A percentile compares a stretch with the other conserved stretches of the same genome.
These are phyloP conservation scores for Macheiramphus alcinus DNA, from an alignment of 2,113 vertebrate species.

Conservation along the genomic window DNA sequence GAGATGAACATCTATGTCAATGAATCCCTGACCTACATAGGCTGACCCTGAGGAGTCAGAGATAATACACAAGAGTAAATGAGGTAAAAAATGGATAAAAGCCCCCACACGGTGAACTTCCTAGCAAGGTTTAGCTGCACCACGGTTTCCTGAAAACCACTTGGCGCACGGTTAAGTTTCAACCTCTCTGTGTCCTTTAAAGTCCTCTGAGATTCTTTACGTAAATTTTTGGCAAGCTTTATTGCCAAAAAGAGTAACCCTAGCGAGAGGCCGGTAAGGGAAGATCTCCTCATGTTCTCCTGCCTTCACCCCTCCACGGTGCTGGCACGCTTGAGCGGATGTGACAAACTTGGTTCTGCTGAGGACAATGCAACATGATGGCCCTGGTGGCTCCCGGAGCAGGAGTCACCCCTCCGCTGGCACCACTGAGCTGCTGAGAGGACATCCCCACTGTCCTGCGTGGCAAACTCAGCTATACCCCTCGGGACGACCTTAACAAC, in stretches of 20 bases:
- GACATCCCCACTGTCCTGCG: not conserved
- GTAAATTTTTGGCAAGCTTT: not conserved
- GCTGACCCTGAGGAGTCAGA: constrained; percentile 59
- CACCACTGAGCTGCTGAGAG: not conserved
- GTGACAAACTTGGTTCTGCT: constrained; percentile 13
- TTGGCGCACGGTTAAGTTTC: accelerated
- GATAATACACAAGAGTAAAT: constrained; percentile 62
- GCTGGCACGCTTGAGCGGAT: not conserved
- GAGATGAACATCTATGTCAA: constrained; percentile 55
- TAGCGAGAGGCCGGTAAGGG: not conserved
- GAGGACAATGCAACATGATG: not conserved
- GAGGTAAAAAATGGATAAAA: constrained; percentile 41
- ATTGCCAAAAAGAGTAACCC: not conserved
- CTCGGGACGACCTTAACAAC: not conserved
- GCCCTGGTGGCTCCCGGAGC: not conserved
- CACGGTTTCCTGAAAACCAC: not conserved
- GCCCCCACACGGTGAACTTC: not conserved
- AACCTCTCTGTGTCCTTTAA: not conserved
- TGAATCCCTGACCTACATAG: constrained; percentile 67
- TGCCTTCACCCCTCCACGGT: not conserved
- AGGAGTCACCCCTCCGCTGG: not conserved
- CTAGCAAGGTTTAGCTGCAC: not conserved
- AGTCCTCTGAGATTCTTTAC: not conserved
- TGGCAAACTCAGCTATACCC: not conserved
- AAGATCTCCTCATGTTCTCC: not conserved